Evolutionary conservation across 2,797 vertebrate genomes (phyloP).

Genomic region (Amblyraja radiata): DNA sequence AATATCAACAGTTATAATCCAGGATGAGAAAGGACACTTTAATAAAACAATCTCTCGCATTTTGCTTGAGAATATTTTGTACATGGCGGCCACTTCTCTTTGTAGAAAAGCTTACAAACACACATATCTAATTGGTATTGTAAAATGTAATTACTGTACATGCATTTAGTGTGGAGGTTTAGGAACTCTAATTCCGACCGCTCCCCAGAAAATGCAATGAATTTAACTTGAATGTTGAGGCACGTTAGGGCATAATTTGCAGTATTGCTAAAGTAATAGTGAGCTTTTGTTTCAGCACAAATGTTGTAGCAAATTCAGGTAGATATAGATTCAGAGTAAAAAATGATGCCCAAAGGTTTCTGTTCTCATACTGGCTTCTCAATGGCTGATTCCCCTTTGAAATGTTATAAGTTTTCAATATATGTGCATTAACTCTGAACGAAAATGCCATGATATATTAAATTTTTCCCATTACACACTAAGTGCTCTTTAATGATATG

Average conservation of each 20-base stretch:
- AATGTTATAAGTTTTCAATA: too few species aligned
- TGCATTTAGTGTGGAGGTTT: not conserved
- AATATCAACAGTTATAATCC: constrained; percentile 1
- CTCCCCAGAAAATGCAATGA: not conserved
- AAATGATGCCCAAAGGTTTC: not conserved
- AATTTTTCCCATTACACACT: not conserved
- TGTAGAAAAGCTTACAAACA: not conserved
- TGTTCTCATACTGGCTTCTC: not conserved
- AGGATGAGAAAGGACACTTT: constrained; percentile 25
- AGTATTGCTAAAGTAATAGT: not conserved
- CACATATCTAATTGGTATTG: not conserved
- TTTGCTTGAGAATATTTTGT: not conserved
- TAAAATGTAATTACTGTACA: not conserved
- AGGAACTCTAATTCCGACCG: not conserved
- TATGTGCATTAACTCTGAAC: not conserved
- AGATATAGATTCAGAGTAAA: not conserved
- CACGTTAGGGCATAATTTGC: not conserved
- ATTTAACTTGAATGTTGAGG: not conserved
- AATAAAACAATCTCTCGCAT: constrained; percentile 15
- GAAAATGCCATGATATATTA: not conserved
- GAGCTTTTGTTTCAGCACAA: not conserved
- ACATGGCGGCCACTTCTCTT: not conserved
- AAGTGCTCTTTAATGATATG: not conserved
- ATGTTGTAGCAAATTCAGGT: not conserved
- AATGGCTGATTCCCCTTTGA: not conserved